A percentile compares a stretch with the other conserved stretches of the same genome.
Evolutionary conservation across 2,888 invertebrate genomes (phyloP).

Genomic region (Ephialtes manifestator): DNA sequence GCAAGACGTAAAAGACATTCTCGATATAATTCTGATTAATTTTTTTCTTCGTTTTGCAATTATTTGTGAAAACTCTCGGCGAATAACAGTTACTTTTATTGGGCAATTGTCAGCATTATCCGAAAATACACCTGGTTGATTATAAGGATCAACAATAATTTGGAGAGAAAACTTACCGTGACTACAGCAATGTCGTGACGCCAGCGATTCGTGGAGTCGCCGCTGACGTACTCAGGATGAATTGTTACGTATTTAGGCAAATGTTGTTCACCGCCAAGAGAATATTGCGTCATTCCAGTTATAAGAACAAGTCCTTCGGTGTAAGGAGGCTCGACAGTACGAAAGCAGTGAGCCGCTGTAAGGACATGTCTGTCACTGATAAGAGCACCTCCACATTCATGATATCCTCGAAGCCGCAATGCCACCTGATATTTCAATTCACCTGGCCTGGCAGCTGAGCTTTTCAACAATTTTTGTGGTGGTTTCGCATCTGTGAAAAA

Average conservation of each 20-base stretch:
- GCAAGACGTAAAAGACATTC: slow-evolving; percentile 1
- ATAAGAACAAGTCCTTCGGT: slow-evolving; percentile 59
- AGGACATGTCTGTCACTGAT: slow-evolving; percentile 74
- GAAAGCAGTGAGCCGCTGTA: slow-evolving; percentile 77
- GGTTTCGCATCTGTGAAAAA: slow-evolving; percentile 32
- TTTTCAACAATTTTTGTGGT: slow-evolving; percentile 34
- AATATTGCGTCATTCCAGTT: slow-evolving; percentile 57
- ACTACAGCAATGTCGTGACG: slow-evolving; percentile 68
- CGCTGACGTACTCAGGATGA: slow-evolving; percentile 60
- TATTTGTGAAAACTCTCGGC: neutral
- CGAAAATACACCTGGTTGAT: neutral
- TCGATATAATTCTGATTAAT: neutral
- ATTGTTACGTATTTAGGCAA: slow-evolving; percentile 56
- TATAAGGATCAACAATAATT: neutral
- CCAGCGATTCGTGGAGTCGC: slow-evolving; percentile 54
- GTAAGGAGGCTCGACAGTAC: slow-evolving; percentile 43
- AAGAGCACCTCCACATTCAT: slow-evolving; percentile 75
- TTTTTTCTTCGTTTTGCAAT: neutral
- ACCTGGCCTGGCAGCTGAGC: slow-evolving; percentile 16
- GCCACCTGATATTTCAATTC: slow-evolving; percentile 75
- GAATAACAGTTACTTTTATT: neutral
- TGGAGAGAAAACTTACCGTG: slow-evolving; percentile 45
- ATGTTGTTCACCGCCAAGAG: slow-evolving; percentile 68
- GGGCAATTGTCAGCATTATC: too few species aligned
- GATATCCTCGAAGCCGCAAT: slow-evolving; percentile 57